Base-by-base conservation (phyloP, 2,888 invertebrate genomes). In the Apamea epomidion region DNA sequence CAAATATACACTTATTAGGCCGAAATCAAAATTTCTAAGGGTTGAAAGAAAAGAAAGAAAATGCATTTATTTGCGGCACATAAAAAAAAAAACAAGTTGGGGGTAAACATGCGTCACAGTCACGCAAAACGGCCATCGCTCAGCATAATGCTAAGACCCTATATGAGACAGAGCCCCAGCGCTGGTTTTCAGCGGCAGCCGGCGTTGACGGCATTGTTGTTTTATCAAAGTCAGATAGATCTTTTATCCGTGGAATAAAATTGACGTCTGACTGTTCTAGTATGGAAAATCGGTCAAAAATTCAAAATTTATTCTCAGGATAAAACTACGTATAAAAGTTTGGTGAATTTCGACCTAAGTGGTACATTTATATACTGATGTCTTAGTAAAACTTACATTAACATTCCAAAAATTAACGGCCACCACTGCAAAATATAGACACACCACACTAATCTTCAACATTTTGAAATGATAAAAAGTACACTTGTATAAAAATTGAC, bases 381-480 rank as follows among this genome's bases (percentile, higher is more conserved):
- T 58, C 25, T 51, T 8, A 58, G 18, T 0, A 65, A 58, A 67
- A 76, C 86, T 79, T 60, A 85, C 85, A n/a, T 74, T n/a, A 48
- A 80, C 77, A 60, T 58, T 72, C 70, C 62, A 86, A n/a, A 82
- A 60, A 79, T 64, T 37, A 0, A 84, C 64, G 16, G 74, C 74
- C n/a, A 78, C n/a, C 8, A 84, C 70, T 29, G 48, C 70, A 25
- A 86, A 60, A 68, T 60, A 74, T 25, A 87, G 32, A 5, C 78
- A 82, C 74, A 81, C 64, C n/a, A 80, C 81, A 81, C 78, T 83
- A 16, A 75, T 67, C 72, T 86, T 88, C 70, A 62, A 42, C 88
- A 89, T 89, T 67, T 73, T 81, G 67, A 74, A 76, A 29, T 54
- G 21, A 67, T 29, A 42, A 78, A 78, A 74, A 51, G 0, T n/a